Base-by-base conservation (phyloP, 2,113 vertebrate genomes). In the Corythaixoides concolor region DNA sequence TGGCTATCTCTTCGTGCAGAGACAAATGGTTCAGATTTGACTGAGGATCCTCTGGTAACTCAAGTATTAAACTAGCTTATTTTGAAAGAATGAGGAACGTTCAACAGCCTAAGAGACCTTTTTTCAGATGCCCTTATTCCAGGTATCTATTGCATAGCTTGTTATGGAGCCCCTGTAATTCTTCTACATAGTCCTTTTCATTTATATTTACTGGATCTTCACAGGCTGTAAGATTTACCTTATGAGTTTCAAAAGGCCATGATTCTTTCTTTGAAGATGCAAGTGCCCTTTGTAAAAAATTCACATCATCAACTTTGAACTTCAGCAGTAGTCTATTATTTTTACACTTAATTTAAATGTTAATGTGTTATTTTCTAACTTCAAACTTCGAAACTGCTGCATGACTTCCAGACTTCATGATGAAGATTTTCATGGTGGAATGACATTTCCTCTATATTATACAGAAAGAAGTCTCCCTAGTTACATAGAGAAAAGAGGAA, bases 341-440 rank as follows among this genome's bases (percentile, higher is more conserved):
- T 79, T 85, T 86, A 88, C 22, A 80, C 37, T 93, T 92, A 28
- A 74, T 89, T 88, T 94, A 92, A 93, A 93, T 92, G 90, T 88
- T 91, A 91, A 93, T 69, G 23, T 56, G 63, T 58, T 93, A 55
- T 90, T 92, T 97, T 90, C 67, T 77, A 86, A 93, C 50, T n/a
- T 89, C 37, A 90, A 49, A 68, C 24, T 55, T 67, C 82, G 84
- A 59, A 96, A 86, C 39, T 77, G 41, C 39, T 63, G 60, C 27
- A 55, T 82, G 62, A 66, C 92, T 80, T 93, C 64, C 73, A 88
- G 68, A 72, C 67, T 85, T 76, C 32, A 56, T 10, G 30, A 33
- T 74, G 79, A 74, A 90, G 15, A 15, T 72, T 94, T 89, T 72
- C 35, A 60, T 43, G 23, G 39, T 41, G 22, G 53, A 94, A 91